phyloP scores from a whole-genome alignment of 2,888 invertebrate genomes.

The Epinotia nisella region DNA sequence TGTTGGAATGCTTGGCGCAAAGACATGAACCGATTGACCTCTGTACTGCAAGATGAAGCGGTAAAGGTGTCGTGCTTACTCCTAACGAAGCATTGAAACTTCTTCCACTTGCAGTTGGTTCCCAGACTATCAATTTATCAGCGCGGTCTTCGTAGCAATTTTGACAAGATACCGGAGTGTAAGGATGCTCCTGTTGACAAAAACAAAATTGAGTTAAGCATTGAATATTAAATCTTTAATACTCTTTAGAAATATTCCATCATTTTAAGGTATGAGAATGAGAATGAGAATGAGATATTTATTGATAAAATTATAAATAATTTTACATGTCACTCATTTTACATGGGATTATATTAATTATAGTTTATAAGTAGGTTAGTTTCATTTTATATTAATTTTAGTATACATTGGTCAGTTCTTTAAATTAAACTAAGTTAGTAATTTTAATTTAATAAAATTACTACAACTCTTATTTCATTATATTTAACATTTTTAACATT shows the following conservation, averaged over 20 bases:
- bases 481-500: no score
- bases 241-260: background rate
- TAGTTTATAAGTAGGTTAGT: no score
- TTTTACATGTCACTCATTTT: no score
- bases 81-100: slow-evolving; percentile 64
- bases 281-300: no score
- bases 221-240: background rate
- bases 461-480: no score
- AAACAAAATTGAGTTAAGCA: background rate
- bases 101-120: slow-evolving; percentile 82
- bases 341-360: no score
- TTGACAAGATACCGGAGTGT: slow-evolving; percentile 91
- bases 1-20: slow-evolving; percentile 87
- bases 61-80: slow-evolving; percentile 78
- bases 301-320: no score
- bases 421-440: no score
- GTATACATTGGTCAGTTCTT: no score
- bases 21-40: slow-evolving; percentile 89
- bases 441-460: no score
- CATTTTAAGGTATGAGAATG: no score
- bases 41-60: slow-evolving; percentile 87
- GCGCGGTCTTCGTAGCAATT: slow-evolving; percentile 94
- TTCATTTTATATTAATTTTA: no score
- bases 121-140: slow-evolving; percentile 93
- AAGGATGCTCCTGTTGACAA: slow-evolving; percentile 87